Conservation (phyloP, 2,797 vertebrate species). For the Limnodromus scolopaceus region DNA sequence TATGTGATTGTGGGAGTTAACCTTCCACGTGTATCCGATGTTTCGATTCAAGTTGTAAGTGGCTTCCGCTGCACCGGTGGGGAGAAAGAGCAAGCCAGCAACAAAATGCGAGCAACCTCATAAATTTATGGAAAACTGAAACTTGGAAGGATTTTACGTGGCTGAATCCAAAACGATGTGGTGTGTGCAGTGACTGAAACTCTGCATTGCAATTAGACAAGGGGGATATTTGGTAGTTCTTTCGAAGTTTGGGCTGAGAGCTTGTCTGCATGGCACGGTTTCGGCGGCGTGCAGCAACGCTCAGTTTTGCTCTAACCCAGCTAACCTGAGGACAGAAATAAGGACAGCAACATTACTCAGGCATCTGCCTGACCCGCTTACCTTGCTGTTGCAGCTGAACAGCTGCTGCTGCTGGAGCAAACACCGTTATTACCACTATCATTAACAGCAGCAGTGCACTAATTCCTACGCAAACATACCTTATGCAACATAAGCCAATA, state of each 20-base stretch:
- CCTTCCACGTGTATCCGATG: background rate
- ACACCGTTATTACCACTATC: background rate
- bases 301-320: background rate
- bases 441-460: background rate
- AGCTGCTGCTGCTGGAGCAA: background rate
- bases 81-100: background rate
- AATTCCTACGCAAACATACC: background rate
- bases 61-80: background rate
- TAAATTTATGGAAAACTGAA: background rate
- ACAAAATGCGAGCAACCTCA: background rate
- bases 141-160: background rate
- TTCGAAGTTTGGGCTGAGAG: background rate
- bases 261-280: fast-evolving
- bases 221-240: background rate
- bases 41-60: background rate
- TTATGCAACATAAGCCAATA: background rate
- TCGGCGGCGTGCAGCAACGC: fast-evolving
- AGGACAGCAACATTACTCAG: background rate
- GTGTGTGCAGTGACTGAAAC: background rate
- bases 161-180: background rate
- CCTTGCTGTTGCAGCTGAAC: background rate
- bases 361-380: background rate
- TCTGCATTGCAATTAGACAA: background rate
- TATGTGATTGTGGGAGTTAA: background rate
- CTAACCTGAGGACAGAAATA: background rate